Conservation (phyloP, 2,888 invertebrate species). For the Plebejus anna region DNA sequence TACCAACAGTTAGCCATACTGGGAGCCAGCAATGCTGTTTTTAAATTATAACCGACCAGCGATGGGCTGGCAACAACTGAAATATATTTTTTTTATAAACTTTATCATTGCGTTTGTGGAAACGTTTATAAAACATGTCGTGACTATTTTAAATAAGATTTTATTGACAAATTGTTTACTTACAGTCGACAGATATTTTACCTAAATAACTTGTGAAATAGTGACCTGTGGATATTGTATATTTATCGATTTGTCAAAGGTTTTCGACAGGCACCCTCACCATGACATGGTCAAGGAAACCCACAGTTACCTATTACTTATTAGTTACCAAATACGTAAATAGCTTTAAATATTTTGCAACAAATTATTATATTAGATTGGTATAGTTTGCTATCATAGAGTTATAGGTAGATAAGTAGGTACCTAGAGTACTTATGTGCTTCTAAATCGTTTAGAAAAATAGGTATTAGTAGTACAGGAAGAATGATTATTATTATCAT, state of each 20-base stretch:
- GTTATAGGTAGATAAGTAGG: background rate
- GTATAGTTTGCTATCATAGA: background rate
- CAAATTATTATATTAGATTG: background rate
- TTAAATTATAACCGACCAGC: background rate
- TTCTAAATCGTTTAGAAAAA: no score
- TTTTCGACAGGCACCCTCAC: conserved; percentile 1
- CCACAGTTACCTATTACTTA: background rate
- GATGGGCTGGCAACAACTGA: background rate
- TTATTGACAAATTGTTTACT: background rate
- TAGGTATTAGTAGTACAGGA: no score
- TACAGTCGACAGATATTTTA: background rate
- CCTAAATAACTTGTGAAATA: background rate
- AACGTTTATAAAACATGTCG: background rate
- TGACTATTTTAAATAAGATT: conserved; percentile 9
- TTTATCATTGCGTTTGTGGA: background rate
- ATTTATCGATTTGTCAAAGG: background rate
- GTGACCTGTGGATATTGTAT: background rate
- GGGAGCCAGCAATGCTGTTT: background rate
- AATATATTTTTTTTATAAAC: background rate
- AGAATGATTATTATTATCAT: no score
- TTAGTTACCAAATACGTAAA: background rate
- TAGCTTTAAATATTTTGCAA: background rate
- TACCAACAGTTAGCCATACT: background rate
- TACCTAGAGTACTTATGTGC: no score
- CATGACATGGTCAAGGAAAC: conserved; percentile 3